Evolutionary conservation across 2,888 invertebrate genomes (phyloP).

Genomic region (Rhagonycha fulva): DNA sequence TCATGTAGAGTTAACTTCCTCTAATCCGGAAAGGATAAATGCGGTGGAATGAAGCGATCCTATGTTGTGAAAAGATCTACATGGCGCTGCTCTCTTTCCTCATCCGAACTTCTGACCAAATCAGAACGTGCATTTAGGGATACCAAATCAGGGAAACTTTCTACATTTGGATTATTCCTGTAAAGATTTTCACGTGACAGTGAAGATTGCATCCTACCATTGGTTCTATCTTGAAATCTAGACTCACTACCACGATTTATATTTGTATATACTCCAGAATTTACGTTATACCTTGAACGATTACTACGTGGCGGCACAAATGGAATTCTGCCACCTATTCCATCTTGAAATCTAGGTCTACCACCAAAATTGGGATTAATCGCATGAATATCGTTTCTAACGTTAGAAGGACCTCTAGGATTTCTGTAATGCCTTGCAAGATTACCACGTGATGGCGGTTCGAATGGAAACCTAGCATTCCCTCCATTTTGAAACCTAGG

Average conservation of each 20-base stretch:
- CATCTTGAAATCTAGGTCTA: slow-evolving; percentile 26
- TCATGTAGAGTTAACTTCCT: no score
- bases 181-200: slow-evolving; percentile 58
- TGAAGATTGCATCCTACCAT: slow-evolving; percentile 56
- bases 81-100: slow-evolving; percentile 49
- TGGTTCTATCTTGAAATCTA: no score
- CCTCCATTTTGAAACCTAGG: slow-evolving; percentile 32
- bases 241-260: no score
- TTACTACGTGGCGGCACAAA: no score
- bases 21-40: no score
- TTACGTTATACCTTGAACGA: no score
- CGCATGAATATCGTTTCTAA: slow-evolving; percentile 69
- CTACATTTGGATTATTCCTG: slow-evolving; percentile 34
- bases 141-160: slow-evolving; percentile 54
- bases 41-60: no score
- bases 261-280: no score
- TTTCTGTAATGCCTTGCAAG: neutral
- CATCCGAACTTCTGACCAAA: slow-evolving; percentile 74
- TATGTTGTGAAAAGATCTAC: no score
- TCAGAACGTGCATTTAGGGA: slow-evolving; percentile 86
- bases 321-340: slow-evolving; percentile 66
- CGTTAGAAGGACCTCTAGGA: slow-evolving; percentile 53
- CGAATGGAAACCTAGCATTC: slow-evolving; percentile 69
- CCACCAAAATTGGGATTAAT: slow-evolving; percentile 41
- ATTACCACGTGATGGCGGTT: no score